phyloP scores from a whole-genome alignment of 2,797 vertebrate species.

The Amazona finschi region DNA sequence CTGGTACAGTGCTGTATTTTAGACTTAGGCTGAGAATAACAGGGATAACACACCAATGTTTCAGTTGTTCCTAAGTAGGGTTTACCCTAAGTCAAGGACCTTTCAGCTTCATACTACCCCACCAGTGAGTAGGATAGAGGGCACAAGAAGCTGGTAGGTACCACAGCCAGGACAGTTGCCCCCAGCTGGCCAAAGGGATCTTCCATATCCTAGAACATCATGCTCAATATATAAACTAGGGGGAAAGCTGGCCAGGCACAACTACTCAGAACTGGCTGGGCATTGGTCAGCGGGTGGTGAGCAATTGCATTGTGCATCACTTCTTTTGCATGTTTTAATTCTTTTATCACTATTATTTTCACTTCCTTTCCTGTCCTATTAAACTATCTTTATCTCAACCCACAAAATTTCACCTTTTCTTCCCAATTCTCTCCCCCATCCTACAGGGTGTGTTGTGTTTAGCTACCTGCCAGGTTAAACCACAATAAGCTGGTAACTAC shows the following conservation, averaged over 20 bases:
- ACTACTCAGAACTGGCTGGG: neutral
- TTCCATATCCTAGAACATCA: neutral
- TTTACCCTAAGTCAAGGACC: neutral
- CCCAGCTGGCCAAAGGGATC: neutral
- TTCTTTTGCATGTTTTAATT: neutral
- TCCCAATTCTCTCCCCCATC: neutral
- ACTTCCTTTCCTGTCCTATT: neutral
- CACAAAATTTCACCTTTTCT: neutral
- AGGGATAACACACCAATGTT: neutral
- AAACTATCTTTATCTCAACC: neutral
- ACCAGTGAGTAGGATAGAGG: neutral
- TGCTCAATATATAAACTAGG: neutral
- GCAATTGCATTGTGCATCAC: neutral
- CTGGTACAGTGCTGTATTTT: neutral
- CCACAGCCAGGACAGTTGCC: neutral
- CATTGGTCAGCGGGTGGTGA: neutral
- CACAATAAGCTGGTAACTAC: neutral
- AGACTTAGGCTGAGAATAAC: neutral
- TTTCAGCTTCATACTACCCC: neutral
- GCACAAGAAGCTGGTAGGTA: neutral
- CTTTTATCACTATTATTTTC: neutral
- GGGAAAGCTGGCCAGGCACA: neutral
- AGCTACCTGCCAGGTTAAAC: neutral
- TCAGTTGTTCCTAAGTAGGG: neutral
- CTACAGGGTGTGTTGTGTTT: too few species aligned